Base-by-base conservation (phyloP, 2,113 vertebrate genomes). In the Ellobius talpinus region DNA sequence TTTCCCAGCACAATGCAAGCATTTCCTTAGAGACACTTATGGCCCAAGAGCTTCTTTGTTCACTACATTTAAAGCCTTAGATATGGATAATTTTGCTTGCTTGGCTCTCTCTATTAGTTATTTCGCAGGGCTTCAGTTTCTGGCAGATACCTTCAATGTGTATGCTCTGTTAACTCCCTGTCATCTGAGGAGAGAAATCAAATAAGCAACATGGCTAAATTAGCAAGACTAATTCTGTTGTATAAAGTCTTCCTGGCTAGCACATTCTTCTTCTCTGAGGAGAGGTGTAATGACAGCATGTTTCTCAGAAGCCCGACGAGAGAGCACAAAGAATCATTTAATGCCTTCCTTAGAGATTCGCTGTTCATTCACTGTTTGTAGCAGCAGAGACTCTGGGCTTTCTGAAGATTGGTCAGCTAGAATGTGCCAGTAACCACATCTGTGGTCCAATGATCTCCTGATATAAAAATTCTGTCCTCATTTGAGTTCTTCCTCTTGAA, bases 181-280 rank as follows among this genome's bases (percentile, higher is more conserved):
- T 95, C 94, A 94, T 96, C 89, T 92, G n/a, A 89, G 17, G 42
- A 85, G 61, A 95, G 66, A 95, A 92, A 95, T 88, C 87, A 95
- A 96, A 93, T 94, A 91, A 97, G 81, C 55, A 96, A 58, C 70
- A 23, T 79, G 84, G 73, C 92, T 95, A 91, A 95, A 90, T 92
- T 82, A 92, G 42, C 70, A 94, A 94, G 82, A 93, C 93, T 90
- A 66, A 94, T 85, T 81, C 24, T 93, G 89, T 91, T 93, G 29
- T 94, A 96, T 86, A 55, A 94, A 89, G 45, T 91, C 47, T 73
- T 95, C 94, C 72, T 90, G 81, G 70, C 81, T 93, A 87, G 31
- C 77, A 87, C 5, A 2, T 66, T 73, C 81, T 66, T 93, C 70
- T 85, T 82, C 29, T 96, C 79, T 94, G 89, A 82, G 45, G 70